Base-by-base conservation (phyloP, 2,113 vertebrate species). In the Calonectris borealis region DNA sequence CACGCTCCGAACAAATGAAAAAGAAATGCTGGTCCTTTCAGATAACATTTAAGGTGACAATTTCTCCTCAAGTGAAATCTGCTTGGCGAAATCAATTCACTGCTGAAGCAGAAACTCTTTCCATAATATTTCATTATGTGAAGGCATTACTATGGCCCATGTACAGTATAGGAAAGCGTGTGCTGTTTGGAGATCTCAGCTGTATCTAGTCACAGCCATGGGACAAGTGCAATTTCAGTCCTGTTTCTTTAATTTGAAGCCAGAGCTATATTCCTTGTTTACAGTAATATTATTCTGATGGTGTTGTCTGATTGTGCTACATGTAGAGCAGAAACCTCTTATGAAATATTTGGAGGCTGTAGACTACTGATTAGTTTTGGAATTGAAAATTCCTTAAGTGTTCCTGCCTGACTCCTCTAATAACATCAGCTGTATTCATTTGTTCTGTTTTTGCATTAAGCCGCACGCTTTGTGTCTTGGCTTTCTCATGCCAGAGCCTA, bases 71-170 rank as follows among this genome's bases (percentile, higher is more conserved):
- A 89, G 18, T 62, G 62, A 94, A 82, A 58, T 86, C 66, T 92
- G 25, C 91, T 85, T 81, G 71, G 89, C 93, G 93, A 94, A 97
- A 91, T 94, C 81, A 94, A 85, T 89, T 94, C 77, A 83, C 29
- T 76, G 65, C 36, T 91, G 86, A 92, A 75, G 42, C 52, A 94
- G 88, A 94, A 94, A 84, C 25, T 78, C 64, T 82, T 94, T 82
- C 69, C 54, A 7, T 46, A 84, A 82, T 85, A 60, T 52, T 83
- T 93, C 61, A 79, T 94, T 91, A 79, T 69, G 17, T 49, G 83
- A 64, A 94, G 36, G 51, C 40, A 76, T 90, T 86, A 49, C 72
- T 88, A 6, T 18, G 92, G n/a, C 32, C 34, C 18, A 17, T 26
- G 40, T 76, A 38, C 22, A 51, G 31, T 51, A 38, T 14, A 51